Evolutionary conservation across 1,140 invertebrate species (phyloP), one percentile per base, ranked within the genome.

Genomic region (Sinonovacula constricta): DNA sequence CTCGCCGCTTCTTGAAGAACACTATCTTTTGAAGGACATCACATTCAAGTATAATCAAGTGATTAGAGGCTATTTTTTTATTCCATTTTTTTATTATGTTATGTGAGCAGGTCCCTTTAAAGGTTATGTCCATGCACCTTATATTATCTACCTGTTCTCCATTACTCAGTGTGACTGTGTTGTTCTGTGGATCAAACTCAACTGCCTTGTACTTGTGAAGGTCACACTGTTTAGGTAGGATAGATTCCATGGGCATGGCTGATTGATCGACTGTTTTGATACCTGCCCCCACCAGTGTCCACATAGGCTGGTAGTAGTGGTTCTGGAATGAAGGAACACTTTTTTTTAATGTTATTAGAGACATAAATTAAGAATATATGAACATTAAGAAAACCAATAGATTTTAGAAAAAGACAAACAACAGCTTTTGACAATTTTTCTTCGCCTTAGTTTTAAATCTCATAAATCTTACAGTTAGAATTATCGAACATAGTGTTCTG

Each of bases 301-400:
- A 99, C 85, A 98, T 92, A 0, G 98, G 97, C 90, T 99, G 98
- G 92, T 99, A 99, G 91, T 98, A 99, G 91, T 99, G 98, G 15
- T 92, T 91, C 96, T 97, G 88, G 3, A 87, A 85, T 53, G 28
- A 26, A 77, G 7, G 18, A 45, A 10, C 39, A 45, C n/a, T n/a
- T n/a, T n/a, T n/a, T n/a, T n/a, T n/a, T n/a, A n/a, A n/a, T n/a
- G n/a, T n/a, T n/a, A n/a, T n/a, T n/a, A n/a, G n/a, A n/a, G n/a
- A n/a, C n/a, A n/a, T n/a, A n/a, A n/a, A n/a, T n/a, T n/a, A n/a
- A n/a, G n/a, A n/a, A n/a, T n/a, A n/a, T n/a, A n/a, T n/a, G n/a
- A n/a, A n/a, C n/a, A n/a, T n/a, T n/a, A n/a, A n/a, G n/a, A n/a
- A n/a, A n/a, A n/a, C n/a, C n/a, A n/a, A n/a, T n/a, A n/a, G n/a